Conservation (phyloP, 2,113 vertebrate genomes). For the Oreocharis arfaki region DNA sequence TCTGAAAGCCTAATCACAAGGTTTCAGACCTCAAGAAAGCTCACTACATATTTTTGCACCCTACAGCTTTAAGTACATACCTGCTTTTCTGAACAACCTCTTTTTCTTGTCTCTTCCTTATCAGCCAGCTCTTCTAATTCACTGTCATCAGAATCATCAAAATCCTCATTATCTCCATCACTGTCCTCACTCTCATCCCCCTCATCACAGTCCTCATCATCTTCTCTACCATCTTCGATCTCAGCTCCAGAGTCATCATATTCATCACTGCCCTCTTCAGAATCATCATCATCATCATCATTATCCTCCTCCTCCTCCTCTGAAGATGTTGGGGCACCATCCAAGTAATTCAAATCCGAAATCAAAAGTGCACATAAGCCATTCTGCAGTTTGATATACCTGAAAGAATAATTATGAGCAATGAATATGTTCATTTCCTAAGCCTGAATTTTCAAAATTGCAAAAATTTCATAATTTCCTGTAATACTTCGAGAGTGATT, state of each 20-base stretch:
- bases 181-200: constrained; percentile 70
- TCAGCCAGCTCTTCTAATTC: constrained; percentile 75
- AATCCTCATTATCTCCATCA: constrained; percentile 75
- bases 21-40: neutral
- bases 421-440: neutral
- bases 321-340: constrained; percentile 61
- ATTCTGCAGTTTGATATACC: constrained; percentile 87
- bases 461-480: neutral
- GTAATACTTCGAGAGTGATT: neutral
- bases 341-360: constrained; percentile 83
- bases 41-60: neutral
- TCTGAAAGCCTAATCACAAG: neutral
- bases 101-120: constrained; percentile 72
- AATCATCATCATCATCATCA: neutral
- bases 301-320: constrained; percentile 73
- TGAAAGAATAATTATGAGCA: constrained; percentile 48
- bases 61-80: constrained; percentile 60
- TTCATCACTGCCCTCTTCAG: constrained; percentile 70
- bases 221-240: constrained; percentile 80
- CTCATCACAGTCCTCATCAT: constrained; percentile 79
- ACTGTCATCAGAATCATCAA: constrained; percentile 70
- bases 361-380: constrained; percentile 89
- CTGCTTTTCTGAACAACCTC: constrained; percentile 87
- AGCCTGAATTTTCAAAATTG: neutral
- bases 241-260: constrained; percentile 82